Conservation (phyloP, 2,888 invertebrate species). For the Anagyrus pseudococci region DNA sequence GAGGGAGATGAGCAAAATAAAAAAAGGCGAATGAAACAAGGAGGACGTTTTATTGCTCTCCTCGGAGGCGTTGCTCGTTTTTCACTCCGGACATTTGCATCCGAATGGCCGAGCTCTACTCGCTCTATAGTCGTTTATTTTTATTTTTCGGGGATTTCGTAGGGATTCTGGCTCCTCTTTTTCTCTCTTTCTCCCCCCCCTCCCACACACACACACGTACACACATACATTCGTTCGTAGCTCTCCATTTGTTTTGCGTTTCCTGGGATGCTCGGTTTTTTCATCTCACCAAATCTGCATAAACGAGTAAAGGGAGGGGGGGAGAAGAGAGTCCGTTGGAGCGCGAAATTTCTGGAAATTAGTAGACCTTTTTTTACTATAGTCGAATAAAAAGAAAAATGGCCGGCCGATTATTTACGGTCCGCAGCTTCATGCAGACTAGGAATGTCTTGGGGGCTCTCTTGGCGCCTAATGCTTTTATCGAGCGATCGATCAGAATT, state of each 20-base stretch:
- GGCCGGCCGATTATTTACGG: conserved; percentile 22
- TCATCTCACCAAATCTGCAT: too few relatives aligned
- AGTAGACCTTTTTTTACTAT: conserved; percentile 15
- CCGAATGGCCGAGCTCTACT: conserved; percentile 19
- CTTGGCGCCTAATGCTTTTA: too few relatives aligned
- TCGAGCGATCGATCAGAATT: too few relatives aligned
- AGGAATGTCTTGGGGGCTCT: conserved; percentile 11
- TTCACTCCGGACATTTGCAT: conserved; percentile 36
- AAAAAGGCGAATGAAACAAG: not conserved
- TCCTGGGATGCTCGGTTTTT: not conserved
- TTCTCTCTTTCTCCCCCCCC: not conserved
- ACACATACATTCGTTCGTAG: too few relatives aligned
- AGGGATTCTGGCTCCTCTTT: not conserved
- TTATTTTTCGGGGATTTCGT: conserved; percentile 1
- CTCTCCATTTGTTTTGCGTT: conserved; percentile 17
- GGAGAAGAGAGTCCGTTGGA: too few relatives aligned
- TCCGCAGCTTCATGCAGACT: conserved; percentile 10
- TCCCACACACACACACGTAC: not conserved
- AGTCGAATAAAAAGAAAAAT: too few relatives aligned
- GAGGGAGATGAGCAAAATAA: not conserved
- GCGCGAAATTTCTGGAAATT: conserved; percentile 23
- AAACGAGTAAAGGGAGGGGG: too few relatives aligned
- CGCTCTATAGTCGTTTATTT: not conserved
- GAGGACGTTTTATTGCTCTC: conserved; percentile 31
- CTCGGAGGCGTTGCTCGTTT: conserved; percentile 25